Conservation (phyloP, 2,113 vertebrate genomes). For the Andinoacara biseriatus region DNA sequence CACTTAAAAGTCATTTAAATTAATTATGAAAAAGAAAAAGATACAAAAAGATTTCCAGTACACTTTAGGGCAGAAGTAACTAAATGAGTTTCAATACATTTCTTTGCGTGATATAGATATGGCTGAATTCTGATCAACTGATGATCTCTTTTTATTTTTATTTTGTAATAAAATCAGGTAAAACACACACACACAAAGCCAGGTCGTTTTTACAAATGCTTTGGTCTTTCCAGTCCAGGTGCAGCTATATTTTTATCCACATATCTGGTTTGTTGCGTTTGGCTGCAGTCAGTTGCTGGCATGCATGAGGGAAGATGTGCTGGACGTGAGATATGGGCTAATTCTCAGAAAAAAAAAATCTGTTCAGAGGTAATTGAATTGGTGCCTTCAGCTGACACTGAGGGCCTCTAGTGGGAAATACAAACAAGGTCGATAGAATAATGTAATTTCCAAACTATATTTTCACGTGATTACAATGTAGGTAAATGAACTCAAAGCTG, state of each 20-base stretch:
- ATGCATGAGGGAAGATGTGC: background rate
- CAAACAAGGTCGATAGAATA: background rate
- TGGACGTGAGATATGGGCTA: background rate
- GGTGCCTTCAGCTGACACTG: background rate
- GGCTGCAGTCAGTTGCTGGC: background rate
- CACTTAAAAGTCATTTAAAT: background rate
- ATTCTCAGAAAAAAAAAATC: background rate
- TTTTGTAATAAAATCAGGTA: background rate
- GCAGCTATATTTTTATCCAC: background rate
- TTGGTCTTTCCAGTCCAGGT: background rate
- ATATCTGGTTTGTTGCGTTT: conserved; percentile 1
- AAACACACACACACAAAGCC: background rate
- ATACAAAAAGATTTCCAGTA: background rate
- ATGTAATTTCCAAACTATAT: background rate
- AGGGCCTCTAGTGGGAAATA: background rate
- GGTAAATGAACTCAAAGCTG: background rate
- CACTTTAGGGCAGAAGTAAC: background rate
- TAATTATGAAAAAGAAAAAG: background rate
- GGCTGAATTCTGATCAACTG: background rate
- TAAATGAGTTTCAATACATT: accelerated
- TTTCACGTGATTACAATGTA: background rate
- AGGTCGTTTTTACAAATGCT: background rate
- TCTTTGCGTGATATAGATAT: background rate
- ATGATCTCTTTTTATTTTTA: background rate
- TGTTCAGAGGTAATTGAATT: background rate